Evolutionary conservation across 2,888 invertebrate species (phyloP), one percentile per base, ranked within the genome.

Genomic region (Chelonus formosanus): DNA sequence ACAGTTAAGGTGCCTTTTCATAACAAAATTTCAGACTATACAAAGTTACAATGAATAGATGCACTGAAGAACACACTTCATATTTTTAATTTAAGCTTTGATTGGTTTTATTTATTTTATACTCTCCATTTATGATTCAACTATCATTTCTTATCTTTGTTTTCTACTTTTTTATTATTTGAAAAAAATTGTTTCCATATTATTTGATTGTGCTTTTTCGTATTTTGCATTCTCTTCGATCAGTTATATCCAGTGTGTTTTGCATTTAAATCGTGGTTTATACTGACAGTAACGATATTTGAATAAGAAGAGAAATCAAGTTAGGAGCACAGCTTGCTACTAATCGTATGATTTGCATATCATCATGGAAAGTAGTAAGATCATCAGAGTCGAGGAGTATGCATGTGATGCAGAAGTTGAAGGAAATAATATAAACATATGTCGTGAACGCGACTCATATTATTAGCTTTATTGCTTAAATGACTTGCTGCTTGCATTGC

Each of bases 321-420:
- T 68, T 75, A 73, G 75, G 74, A 70, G 75, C 75, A 78, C 76
- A 64, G 77, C 77, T 79, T 79, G 67, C 75, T 77, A 74, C 71
- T 75, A 70, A 77, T 70, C 59, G 63, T 73, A 73, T 74, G 65
- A 72, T 74, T 76, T 78, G 76, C 75, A 71, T 74, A 73, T 67
- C 68, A 69, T 71, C 70, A 69, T 74, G 61, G 67, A 67, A 50
- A 32, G 62, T 69, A 68, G 54, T 69, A 43, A 45, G 10, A 50
- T 5, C 3, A 52, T 44, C 31, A 20, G 36, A 35, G 59, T 60
- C 40, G 65, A 55, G 20, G 59, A 52, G 50, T 48, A 10, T 47
- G 35, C 35, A 35, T 47, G 35, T 47, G 35, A 35, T 6, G 36
- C n/a, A 45, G 44, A 50, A 66, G 50, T 61, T 61, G 66, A 55